These are phyloP conservation scores for Octomys mimax DNA, from an alignment of 2,797 vertebrate species.

Conservation along the genomic window DNA sequence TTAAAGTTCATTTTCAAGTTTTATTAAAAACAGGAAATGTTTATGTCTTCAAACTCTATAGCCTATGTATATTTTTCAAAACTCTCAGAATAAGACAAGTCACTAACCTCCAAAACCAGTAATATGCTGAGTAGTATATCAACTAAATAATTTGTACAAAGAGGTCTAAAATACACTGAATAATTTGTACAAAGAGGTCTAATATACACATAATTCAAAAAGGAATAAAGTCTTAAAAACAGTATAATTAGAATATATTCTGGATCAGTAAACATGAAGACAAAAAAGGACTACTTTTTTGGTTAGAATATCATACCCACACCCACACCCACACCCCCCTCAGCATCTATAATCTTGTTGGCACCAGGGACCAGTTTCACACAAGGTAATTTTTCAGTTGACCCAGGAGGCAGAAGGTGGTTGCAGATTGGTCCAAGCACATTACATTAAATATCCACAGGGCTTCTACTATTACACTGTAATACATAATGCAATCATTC, in stretches of 20 bases:
- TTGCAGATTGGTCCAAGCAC: not conserved
- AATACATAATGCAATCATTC: not conserved
- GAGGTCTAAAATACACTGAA: not conserved
- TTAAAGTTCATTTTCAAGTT: constrained; percentile 54
- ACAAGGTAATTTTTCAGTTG: not conserved
- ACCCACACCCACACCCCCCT: not conserved
- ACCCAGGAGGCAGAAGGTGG: not conserved
- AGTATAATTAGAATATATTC: constrained; percentile 45
- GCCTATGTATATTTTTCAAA: constrained; percentile 36
- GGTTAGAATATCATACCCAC: no score
- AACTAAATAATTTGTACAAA: no score
- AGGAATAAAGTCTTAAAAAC: constrained; percentile 45
- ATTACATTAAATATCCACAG: not conserved
- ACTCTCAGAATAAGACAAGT: constrained; percentile 42
- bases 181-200: constrained; percentile 1
- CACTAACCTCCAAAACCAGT: constrained; percentile 38
- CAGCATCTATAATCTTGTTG: not conserved
- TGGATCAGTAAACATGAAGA: constrained; percentile 53
- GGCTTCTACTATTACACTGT: not conserved
- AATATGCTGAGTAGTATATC: not conserved
- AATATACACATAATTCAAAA: not conserved
- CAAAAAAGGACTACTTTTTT: constrained; percentile 18
- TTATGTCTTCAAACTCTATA: constrained; percentile 45
- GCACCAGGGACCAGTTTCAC: not conserved
- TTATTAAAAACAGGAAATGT: not conserved